Base-by-base conservation (phyloP, 1,140 invertebrate genomes). In the Rhizoglyphus robini region DNA sequence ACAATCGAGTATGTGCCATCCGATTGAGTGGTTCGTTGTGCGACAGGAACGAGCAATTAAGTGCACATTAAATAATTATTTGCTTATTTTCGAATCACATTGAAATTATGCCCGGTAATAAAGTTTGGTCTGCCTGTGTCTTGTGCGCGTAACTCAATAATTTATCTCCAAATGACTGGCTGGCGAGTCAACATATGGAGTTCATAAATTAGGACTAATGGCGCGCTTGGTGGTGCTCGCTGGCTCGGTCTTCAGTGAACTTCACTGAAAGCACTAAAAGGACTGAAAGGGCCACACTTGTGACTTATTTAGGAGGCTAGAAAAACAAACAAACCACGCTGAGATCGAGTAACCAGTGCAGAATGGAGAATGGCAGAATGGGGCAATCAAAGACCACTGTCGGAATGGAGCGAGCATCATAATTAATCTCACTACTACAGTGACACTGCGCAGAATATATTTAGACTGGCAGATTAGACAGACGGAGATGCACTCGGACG, bases 41-140 rank as follows among this genome's bases (percentile, higher is more conserved):
- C n/a, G n/a, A n/a, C n/a, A n/a, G n/a, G n/a, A n/a, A 54, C 20
- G 51, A 54, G 51, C 51, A 54, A 54, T 54, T 54, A 54, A 54
- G 51, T 32, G 31, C 8, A 5, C 51, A 8, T 54, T 54, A 27
- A 54, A 8, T 5, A 32, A 15, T 46, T 46, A 20, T 20, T 54
- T 8, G 51, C 51, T 54, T 54, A 54, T 5, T 54, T 54, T 5
- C 8, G 20, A 8, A 8, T 54, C 8, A 54, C 8, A 8, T 54
- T 54, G 23, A 5, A 54, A 54, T 54, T 54, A 54, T 54, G 51
- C 51, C 15, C 51, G 51, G 51, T 54, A 27, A 32, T 54, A 54
- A 54, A 54, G 51, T 54, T 11, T 8, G 20, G 20, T 11, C 23
- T 8, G 51, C 15, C 31, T 27, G 51, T 54, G 51, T 25, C 8